A percentile compares a stretch with the other conserved stretches of the same genome.
These are phyloP conservation scores for Sebastiscus albofasciatus DNA, from an alignment of 2,797 vertebrate genomes.

Conservation along the genomic window DNA sequence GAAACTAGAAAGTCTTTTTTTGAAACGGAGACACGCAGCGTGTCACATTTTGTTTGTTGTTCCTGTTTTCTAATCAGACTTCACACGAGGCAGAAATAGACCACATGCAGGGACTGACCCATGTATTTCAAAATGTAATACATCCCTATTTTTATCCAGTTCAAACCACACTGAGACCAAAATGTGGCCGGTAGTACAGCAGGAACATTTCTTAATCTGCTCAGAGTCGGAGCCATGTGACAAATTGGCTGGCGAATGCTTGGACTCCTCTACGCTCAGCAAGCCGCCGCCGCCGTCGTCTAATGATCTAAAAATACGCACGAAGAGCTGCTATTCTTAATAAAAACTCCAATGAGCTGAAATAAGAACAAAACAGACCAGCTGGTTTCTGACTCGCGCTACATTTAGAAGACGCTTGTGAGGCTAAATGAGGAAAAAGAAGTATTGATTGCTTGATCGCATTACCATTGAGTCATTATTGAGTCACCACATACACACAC, in stretches of 20 bases:
- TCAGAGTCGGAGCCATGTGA: constrained; percentile 13
- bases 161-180: not conserved
- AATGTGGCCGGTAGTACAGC: not conserved
- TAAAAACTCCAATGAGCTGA: constrained; percentile 7
- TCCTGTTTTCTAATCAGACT: not conserved
- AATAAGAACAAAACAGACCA: constrained; percentile 10
- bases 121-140: not conserved
- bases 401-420: constrained; percentile 25
- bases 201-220: constrained; percentile 18
- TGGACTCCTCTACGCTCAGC: constrained; percentile 15
- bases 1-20: not conserved
- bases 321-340: constrained; percentile 34
- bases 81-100: not conserved
- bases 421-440: constrained; percentile 38
- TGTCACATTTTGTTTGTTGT: not conserved
- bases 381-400: constrained; percentile 2
- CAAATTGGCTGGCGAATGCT: constrained; percentile 29
- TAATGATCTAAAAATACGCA: constrained; percentile 49
- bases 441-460: constrained; percentile 41
- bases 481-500: constrained; percentile 11
- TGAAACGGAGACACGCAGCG: not conserved
- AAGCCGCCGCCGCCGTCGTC: not conserved
- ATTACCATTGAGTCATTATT: constrained; percentile 31
- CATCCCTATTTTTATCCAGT: not conserved
- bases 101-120: not conserved